Conservation (phyloP, 2,797 vertebrate species). For the Coendou prehensilis region DNA sequence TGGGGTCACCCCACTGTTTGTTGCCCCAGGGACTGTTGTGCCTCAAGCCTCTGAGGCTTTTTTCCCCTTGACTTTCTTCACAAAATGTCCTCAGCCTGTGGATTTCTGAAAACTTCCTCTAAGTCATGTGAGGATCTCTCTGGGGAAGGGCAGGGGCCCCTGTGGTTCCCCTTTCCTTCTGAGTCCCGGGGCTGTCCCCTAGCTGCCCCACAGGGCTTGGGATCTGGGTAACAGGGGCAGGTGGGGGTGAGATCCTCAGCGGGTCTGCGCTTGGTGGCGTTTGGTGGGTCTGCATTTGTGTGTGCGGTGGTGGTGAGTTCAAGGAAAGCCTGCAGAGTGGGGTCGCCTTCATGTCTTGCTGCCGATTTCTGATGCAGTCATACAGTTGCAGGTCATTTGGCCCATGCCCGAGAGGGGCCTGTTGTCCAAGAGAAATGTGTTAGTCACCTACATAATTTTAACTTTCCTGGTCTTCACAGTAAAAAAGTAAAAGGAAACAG, state of each 20-base stretch:
- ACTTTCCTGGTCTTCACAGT: neutral
- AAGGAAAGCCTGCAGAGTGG: accelerated
- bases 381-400: neutral
- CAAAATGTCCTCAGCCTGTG: neutral
- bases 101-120: conserved; percentile 61
- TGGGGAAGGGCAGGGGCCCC: neutral
- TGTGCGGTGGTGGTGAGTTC: accelerated
- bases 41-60: neutral
- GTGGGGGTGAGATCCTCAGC: neutral
- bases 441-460: neutral
- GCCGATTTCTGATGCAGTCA: neutral
- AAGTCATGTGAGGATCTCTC: conserved; percentile 11
- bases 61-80: neutral
- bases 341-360: accelerated
- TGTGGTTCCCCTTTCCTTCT: neutral
- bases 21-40: neutral
- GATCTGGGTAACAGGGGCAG: neutral
- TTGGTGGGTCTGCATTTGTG: no score
- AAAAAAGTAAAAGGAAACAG: neutral
- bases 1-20: neutral
- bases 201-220: neutral
- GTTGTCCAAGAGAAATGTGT: neutral
- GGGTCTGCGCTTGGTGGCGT: neutral
- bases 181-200: neutral
- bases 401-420: neutral